phyloP scores from a whole-genome alignment of 2,113 vertebrate genomes.

The Pterocles orientalis region DNA sequence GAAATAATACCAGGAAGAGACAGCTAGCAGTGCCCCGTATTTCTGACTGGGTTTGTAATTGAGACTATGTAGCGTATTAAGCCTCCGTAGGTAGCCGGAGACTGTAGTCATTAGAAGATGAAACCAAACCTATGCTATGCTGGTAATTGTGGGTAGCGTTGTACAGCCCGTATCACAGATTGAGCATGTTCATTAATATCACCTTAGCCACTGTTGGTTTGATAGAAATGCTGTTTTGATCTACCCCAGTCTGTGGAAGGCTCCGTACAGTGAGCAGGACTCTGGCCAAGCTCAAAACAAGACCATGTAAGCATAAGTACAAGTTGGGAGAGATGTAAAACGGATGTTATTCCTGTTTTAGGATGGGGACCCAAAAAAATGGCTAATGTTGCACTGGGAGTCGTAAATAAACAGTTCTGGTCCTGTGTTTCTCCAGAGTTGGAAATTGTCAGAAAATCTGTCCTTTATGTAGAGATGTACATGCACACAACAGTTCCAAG shows the following conservation, averaged over 20 bases:
- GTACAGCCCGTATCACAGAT: not conserved
- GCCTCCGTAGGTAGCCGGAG: rapidly evolving
- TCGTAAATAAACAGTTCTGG: not conserved
- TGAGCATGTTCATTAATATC: rapidly evolving
- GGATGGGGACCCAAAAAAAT: rapidly evolving
- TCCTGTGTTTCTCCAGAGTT: rapidly evolving
- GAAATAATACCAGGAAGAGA: not conserved
- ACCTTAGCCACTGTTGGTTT: too few species aligned
- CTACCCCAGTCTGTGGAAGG: not conserved
- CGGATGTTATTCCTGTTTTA: not conserved
- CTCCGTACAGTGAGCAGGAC: not conserved
- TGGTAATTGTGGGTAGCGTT: not conserved
- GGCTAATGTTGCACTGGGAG: not conserved
- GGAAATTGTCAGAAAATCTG: not conserved
- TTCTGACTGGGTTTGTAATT: not conserved
- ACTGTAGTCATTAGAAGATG: not conserved
- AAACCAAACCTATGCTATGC: not conserved
- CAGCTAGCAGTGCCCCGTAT: not conserved
- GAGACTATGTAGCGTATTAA: not conserved
- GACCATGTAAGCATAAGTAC: not conserved
- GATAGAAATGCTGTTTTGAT: not conserved
- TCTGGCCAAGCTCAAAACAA: not conserved
- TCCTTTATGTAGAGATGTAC: rapidly evolving
- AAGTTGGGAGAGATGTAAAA: not conserved
- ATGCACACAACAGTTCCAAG: rapidly evolving